These are phyloP conservation scores for Habroteleia sp. DNA, from an alignment of 2,888 invertebrate species.

Conservation along the genomic window DNA sequence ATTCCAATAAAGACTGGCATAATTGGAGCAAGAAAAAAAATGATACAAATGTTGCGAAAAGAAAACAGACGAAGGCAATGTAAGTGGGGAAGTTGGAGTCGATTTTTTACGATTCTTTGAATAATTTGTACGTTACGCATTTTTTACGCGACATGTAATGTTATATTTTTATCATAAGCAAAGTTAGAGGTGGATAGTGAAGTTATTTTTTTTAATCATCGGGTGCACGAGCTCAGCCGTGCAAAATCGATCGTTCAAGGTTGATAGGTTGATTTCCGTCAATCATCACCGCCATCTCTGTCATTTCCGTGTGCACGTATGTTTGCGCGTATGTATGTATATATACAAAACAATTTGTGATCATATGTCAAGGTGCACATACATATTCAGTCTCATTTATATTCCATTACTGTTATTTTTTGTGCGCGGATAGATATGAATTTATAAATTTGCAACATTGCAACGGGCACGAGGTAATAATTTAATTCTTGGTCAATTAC, in stretches of 20 bases:
- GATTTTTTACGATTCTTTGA: slow-evolving; percentile 38
- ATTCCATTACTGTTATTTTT: neutral
- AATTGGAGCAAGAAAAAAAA: slow-evolving; percentile 10
- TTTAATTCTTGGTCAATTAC: no score
- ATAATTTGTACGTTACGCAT: slow-evolving; percentile 36
- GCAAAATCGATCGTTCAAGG: slow-evolving; percentile 5
- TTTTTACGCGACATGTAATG: slow-evolving; percentile 40
- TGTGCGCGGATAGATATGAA: neutral
- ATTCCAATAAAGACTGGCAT: slow-evolving; percentile 23
- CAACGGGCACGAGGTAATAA: no score
- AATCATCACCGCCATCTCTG: slow-evolving; percentile 2
- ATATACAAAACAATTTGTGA: slow-evolving; percentile 1
- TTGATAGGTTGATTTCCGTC: slow-evolving; percentile 12
- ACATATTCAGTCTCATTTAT: neutral
- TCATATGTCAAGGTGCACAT: neutral
- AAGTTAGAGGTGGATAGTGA: slow-evolving; percentile 31
- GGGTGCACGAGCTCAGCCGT: neutral
- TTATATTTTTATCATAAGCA: slow-evolving; percentile 46
- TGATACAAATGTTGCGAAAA: neutral
- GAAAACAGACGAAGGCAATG: no score
- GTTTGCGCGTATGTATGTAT: slow-evolving; percentile 2
- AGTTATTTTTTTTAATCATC: slow-evolving; percentile 38
- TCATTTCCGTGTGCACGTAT: neutral
- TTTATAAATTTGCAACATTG: slow-evolving; percentile 4
- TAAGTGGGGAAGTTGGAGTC: slow-evolving; percentile 29